Base-by-base conservation (phyloP, 2,888 invertebrate genomes). In the Eilema sororculum region DNA sequence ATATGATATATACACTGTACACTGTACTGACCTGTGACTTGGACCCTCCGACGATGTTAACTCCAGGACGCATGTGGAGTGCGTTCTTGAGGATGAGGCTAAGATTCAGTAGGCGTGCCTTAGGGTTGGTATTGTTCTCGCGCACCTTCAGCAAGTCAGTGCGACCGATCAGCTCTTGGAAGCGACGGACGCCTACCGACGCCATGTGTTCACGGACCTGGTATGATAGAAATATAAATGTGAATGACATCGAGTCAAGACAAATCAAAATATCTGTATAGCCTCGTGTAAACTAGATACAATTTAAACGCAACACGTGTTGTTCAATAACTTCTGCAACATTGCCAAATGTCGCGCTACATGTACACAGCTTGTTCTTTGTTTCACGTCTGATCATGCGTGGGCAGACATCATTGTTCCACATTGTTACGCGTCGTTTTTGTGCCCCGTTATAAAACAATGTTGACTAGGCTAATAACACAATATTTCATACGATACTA, bases 141-240 rank as follows among this genome's bases (percentile, higher is more conserved):
- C 97, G 96, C 13, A 97, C 97, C 88, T 97, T 97, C 37, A 99
- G 95, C 30, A 99, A 93, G 92, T 99, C 99, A 0, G 99, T 99
- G 68, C 98, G 97, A 0, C 99, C 99, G 81, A 99, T 97, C 68
- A 99, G 95, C 82, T 99, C 99, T 90, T 98, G 98, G 96, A 98
- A 98, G 77, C 96, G 97, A 20, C 97, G 96, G 59, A 99, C 97
- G 6, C 99, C 99, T 76, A 99, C 95, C 67, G 97, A 97, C 0
- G 99, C 98, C 98, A 99, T 99, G 87, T 98, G 97, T 71, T 96
- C 95, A 63, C 99, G 97, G 16, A 99, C 97, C 98, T 98, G 83
- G 0, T 5, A n/a, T 6, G 12, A 41, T 0, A 9, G 12, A 67
- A 8, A 5, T 16, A 59, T 28, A 28, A 28, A 2, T 28, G n/a